These are phyloP conservation scores for Sarcophaga variegata DNA, from an alignment of 2,888 invertebrate genomes.

Conservation along the genomic window DNA sequence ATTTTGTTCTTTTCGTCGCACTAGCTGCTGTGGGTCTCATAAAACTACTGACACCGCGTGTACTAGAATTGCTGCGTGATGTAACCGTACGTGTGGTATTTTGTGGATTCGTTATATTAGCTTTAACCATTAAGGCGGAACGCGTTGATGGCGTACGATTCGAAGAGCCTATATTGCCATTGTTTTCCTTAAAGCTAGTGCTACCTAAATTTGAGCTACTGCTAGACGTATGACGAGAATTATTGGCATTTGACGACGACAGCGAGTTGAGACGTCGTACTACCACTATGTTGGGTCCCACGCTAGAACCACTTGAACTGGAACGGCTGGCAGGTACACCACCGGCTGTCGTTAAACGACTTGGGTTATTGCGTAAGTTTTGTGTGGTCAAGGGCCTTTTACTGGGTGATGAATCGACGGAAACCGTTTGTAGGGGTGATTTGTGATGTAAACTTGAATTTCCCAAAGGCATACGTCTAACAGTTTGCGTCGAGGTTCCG, in stretches of 20 bases:
- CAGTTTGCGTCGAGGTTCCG: conserved; percentile 89
- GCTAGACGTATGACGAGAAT: conserved; percentile 82
- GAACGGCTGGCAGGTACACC: conserved; percentile 84
- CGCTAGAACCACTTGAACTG: conserved; percentile 84
- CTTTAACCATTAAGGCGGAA: conserved; percentile 77
- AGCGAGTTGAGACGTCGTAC: conserved; percentile 71
- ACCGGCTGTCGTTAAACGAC: conserved; percentile 74
- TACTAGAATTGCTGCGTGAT: conserved; percentile 70
- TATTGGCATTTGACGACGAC: conserved; percentile 79
- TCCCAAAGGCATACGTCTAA: conserved; percentile 85
- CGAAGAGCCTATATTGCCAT: conserved; percentile 62
- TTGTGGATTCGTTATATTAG: conserved; percentile 74
- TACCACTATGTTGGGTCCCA: conserved; percentile 82
- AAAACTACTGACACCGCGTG: conserved; percentile 84
- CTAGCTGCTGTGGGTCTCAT: conserved; percentile 95
- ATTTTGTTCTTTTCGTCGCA: conserved; percentile 85
- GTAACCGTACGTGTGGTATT: conserved; percentile 34
- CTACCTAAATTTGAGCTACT: conserved; percentile 75
- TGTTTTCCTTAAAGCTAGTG: conserved; percentile 83
- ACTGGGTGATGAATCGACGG: conserved; percentile 79
- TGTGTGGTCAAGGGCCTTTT: conserved; percentile 83
- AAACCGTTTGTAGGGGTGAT: conserved; percentile 80
- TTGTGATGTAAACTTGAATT: conserved; percentile 68
- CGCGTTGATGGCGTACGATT: conserved; percentile 74
- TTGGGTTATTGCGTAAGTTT: conserved; percentile 73